A percentile compares a stretch with the other conserved stretches of the same genome.
These are phyloP conservation scores for Amphiduros pacificus DNA, from an alignment of 2,888 invertebrate species.

Conservation along the genomic window DNA sequence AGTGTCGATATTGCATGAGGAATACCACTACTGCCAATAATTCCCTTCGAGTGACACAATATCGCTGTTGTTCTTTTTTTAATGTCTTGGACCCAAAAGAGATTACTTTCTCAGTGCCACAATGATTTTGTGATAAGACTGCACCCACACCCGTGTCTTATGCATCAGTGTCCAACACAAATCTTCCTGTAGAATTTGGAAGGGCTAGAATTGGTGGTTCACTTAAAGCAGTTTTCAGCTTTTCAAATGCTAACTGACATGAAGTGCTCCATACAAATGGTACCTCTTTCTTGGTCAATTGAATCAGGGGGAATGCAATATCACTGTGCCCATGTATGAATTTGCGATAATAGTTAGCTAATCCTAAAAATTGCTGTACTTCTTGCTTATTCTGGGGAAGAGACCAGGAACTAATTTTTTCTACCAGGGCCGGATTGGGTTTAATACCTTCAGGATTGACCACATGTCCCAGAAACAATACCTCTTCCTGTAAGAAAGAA, in stretches of 20 bases:
- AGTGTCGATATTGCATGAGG: conserved; percentile 32
- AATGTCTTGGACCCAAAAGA: conserved; percentile 26
- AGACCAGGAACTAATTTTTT: not conserved
- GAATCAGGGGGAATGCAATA: not conserved
- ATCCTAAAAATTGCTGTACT: conserved; percentile 8
- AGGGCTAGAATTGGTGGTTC: too few species aligned
- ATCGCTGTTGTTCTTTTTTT: conserved; percentile 16
- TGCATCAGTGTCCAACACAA: too few species aligned
- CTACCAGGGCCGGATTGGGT: conserved; percentile 7
- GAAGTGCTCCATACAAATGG: not conserved
- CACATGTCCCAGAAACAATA: conserved; percentile 18
- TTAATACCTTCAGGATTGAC: conserved; percentile 1
- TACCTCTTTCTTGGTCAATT: not conserved
- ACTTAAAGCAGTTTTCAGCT: not conserved
- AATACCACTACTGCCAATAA: conserved; percentile 25
- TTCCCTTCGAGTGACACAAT: conserved; percentile 25
- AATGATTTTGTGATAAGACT: too few species aligned
- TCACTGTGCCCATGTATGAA: conserved; percentile 3
- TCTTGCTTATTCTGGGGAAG: not conserved
- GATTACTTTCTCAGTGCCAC: conserved; percentile 21
- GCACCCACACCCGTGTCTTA: too few species aligned
- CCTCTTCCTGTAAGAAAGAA: conserved; percentile 15
- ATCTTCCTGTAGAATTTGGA: too few species aligned
- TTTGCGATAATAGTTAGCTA: conserved; percentile 9
- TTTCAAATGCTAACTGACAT: not conserved